phyloP scores from a whole-genome alignment of 2,888 invertebrate genomes.

The Tupiocoris notatus region DNA sequence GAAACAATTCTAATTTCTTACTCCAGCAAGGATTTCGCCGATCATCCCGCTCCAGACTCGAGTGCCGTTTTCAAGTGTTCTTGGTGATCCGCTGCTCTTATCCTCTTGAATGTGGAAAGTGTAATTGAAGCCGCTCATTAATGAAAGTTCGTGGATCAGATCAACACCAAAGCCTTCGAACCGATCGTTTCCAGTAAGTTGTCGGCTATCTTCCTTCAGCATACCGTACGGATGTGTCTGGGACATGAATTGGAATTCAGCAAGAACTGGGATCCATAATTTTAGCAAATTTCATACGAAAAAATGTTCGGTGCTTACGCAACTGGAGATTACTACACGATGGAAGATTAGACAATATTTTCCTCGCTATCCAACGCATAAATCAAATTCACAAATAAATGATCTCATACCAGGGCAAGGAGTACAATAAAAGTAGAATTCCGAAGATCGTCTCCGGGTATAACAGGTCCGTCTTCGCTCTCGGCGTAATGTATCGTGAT shows the following conservation, averaged over 20 bases:
- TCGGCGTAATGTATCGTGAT: conserved; percentile 51
- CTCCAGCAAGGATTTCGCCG: conserved; percentile 55
- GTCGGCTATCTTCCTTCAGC: conserved; percentile 57
- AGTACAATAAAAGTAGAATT: conserved; percentile 59
- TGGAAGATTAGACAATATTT: no score
- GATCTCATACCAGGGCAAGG: conserved; percentile 58
- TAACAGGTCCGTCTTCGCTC: conserved; percentile 53
- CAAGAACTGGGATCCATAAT: neutral
- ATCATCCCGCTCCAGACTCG: conserved; percentile 52
- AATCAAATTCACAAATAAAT: no score
- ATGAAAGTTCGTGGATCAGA: conserved; percentile 61
- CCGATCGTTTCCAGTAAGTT: conserved; percentile 59
- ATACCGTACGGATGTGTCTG: conserved; percentile 68
- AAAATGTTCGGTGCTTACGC: no score
- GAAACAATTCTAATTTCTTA: conserved; percentile 51
- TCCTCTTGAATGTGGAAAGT: conserved; percentile 54
- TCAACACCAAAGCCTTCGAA: conserved; percentile 67
- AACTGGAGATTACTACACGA: no score
- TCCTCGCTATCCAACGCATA: no score
- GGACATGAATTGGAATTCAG: conserved; percentile 38
- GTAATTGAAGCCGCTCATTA: conserved; percentile 61
- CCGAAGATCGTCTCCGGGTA: conserved; percentile 52
- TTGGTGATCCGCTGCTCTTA: conserved; percentile 49
- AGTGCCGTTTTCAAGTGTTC: conserved; percentile 54
- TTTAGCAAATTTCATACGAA: neutral